Percentiles rank a stretch among this genome's conserved stretches.
phyloP scores from a whole-genome alignment of 2,797 vertebrate species.

The Menidia menidia region DNA sequence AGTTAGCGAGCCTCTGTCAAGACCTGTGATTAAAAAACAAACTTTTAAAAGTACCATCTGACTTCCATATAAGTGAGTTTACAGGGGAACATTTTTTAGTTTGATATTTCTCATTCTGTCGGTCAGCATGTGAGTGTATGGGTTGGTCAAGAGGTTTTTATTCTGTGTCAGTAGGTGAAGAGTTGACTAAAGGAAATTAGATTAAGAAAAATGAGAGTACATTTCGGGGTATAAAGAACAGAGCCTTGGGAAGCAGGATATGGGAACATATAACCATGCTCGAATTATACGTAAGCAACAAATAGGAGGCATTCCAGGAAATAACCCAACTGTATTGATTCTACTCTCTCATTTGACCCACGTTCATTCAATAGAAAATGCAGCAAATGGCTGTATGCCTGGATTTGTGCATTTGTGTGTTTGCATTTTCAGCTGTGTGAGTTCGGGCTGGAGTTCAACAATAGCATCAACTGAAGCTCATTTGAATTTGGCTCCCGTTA shows the following conservation, averaged over 20 bases:
- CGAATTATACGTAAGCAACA: conserved; percentile 44
- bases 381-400: conserved; percentile 47
- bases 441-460: conserved; percentile 30
- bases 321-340: conserved; percentile 50
- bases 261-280: conserved; percentile 24
- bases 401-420: conserved; percentile 20
- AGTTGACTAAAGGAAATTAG: conserved; percentile 47
- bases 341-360: conserved; percentile 37
- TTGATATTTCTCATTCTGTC: conserved; percentile 23
- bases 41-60: conserved; percentile 30
- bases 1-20: conserved; percentile 27
- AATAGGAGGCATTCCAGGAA: conserved; percentile 50
- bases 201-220: conserved; percentile 50
- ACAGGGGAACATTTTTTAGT: conserved; percentile 41
- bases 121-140: conserved; percentile 21
- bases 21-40: conserved; percentile 44
- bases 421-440: background rate
- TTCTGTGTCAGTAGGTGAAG: conserved; percentile 48
- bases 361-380: conserved; percentile 57
- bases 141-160: conserved; percentile 24
- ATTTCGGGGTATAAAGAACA: conserved; percentile 33
- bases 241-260: conserved; percentile 24
- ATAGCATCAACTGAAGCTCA: conserved; percentile 39
- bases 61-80: conserved; percentile 46
- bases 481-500: conserved; percentile 39